phyloP scores from a whole-genome alignment of 2,797 vertebrate genomes.

The Syndactyla subalaris region DNA sequence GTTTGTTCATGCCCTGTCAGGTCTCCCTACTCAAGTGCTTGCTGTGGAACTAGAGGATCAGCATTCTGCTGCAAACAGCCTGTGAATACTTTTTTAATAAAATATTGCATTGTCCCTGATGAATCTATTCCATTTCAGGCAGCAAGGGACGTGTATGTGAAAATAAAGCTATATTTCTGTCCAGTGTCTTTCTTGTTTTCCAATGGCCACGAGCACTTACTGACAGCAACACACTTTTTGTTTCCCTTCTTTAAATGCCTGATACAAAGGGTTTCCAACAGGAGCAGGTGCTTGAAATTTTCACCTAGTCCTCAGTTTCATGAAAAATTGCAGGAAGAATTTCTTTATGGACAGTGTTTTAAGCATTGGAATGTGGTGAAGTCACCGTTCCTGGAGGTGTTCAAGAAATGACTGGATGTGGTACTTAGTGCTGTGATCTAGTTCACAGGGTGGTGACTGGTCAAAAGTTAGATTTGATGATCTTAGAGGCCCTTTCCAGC shows the following conservation, averaged over 20 bases:
- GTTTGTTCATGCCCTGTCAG: not conserved
- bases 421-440: not conserved
- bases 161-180: not conserved
- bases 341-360: not conserved
- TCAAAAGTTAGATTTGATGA: not conserved
- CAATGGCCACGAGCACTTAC: not conserved
- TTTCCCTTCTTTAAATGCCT: not conserved
- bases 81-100: not conserved
- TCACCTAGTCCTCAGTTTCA: not conserved
- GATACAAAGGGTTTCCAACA: not conserved
- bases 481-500: not conserved
- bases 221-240: not conserved
- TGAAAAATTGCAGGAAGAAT: not conserved
- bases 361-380: not conserved
- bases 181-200: not conserved
- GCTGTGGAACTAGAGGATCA: not conserved
- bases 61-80: not conserved
- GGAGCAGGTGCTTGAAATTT: not conserved
- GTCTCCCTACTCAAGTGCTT: not conserved
- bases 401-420: not conserved
- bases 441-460: not conserved
- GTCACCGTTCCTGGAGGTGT: not conserved
- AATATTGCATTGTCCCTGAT: not conserved
- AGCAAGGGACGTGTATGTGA: fast-evolving
- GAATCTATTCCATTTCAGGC: not conserved